A percentile compares a stretch with the other conserved stretches of the same genome.
Conservation (phyloP, 2,888 invertebrate genomes). For the Eristalinus sepulchralis region DNA sequence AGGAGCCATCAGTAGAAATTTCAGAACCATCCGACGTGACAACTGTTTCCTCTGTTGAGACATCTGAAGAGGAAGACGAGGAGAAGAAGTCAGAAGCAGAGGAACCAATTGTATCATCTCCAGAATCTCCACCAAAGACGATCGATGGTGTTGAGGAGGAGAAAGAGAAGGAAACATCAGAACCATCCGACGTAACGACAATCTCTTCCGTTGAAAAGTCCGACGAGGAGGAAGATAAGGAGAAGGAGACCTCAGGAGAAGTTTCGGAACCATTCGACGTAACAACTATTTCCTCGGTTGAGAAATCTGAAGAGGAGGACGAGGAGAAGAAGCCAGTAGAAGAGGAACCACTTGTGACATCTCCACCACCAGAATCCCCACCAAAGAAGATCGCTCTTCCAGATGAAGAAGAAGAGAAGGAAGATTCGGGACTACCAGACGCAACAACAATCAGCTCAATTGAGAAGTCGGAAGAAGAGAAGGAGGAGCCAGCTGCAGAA, state of each 20-base stretch:
- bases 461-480: conserved; percentile 1
- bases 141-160: conserved; percentile 6
- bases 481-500: neutral
- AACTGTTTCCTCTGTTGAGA: conserved; percentile 7
- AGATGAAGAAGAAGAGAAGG: conserved; percentile 10
- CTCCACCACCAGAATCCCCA: conserved; percentile 49
- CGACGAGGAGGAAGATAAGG: conserved; percentile 6
- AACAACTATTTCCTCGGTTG: conserved; percentile 5
- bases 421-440: neutral
- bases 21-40: neutral
- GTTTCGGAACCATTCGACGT: neutral
- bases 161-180: conserved; percentile 13
- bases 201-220: neutral
- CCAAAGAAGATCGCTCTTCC: conserved; percentile 55
- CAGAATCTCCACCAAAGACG: conserved; percentile 66
- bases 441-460: neutral
- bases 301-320: conserved; percentile 16
- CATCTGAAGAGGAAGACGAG: conserved; percentile 13
- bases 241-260: neutral
- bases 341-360: conserved; percentile 11
- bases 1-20: neutral
- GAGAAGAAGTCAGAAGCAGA: neutral
- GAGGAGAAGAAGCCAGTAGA: neutral
- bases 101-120: conserved; percentile 14
- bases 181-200: neutral